Evolutionary conservation across 2,113 vertebrate genomes (phyloP).

Genomic region (Mesocricetus auratus): DNA sequence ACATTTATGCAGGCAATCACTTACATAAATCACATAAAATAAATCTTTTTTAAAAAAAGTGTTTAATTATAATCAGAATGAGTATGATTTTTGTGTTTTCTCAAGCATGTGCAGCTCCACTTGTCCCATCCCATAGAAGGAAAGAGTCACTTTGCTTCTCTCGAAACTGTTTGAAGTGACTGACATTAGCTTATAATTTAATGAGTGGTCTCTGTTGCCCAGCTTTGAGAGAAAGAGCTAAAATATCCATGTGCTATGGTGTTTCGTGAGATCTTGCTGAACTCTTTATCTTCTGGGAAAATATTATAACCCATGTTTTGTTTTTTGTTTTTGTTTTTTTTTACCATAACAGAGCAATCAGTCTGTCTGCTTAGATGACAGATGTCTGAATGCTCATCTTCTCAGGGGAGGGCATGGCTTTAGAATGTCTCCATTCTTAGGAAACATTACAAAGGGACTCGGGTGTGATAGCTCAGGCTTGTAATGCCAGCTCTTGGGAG

Average conservation of each 20-base stretch:
- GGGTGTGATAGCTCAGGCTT: background rate
- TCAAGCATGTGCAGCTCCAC: background rate
- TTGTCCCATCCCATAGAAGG: background rate
- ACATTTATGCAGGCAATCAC: background rate
- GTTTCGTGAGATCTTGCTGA: background rate
- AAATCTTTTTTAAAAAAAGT: too few relatives aligned
- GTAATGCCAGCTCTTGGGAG: background rate
- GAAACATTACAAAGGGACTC: background rate
- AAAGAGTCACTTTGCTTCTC: background rate
- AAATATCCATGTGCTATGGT: background rate
- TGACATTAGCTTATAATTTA: slow-evolving; percentile 17
- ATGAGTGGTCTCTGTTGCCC: background rate
- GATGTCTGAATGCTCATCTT: background rate
- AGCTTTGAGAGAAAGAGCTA: background rate
- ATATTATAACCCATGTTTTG: background rate
- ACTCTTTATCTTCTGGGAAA: background rate
- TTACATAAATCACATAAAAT: background rate
- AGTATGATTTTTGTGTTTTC: background rate
- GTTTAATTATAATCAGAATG: background rate
- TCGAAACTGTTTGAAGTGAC: slow-evolving; percentile 11
- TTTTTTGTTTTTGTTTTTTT: too few relatives aligned
- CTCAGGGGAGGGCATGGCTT: background rate
- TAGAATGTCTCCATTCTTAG: background rate
- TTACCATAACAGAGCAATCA: background rate
- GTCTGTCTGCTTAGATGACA: background rate